Conservation (phyloP, 2,113 vertebrate genomes). For the Plecotus auritus region DNA sequence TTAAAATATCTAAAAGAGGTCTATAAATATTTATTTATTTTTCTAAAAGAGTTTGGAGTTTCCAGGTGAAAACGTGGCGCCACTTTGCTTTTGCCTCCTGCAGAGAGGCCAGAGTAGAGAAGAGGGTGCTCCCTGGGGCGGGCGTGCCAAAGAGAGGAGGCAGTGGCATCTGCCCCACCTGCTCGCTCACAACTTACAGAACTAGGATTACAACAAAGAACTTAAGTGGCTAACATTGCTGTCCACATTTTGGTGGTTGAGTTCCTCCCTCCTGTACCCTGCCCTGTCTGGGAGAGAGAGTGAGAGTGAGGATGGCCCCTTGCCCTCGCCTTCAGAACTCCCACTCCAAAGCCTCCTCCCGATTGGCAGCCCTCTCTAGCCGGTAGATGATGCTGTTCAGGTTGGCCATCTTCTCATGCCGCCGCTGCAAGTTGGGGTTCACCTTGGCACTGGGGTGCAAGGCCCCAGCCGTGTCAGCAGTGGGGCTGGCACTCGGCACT, state of each 20-base stretch:
- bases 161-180: neutral
- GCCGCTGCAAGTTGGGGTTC: conserved; percentile 91
- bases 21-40: conserved; percentile 93
- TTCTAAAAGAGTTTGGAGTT: conserved; percentile 88
- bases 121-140: neutral
- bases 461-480: conserved; percentile 59
- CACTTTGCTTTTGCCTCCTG: neutral
- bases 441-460: conserved; percentile 84
- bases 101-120: neutral
- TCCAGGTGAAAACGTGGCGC: conserved; percentile 77
- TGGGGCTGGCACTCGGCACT: conserved; percentile 80
- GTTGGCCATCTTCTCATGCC: conserved; percentile 99
- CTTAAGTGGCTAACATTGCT: neutral
- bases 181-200: neutral
- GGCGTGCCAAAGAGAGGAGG: neutral
- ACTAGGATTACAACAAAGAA: conserved; percentile 72
- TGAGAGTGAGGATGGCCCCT: rapidly evolving
- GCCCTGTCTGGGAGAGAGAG: neutral
- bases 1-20: conserved; percentile 97
- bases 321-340: conserved; percentile 86
- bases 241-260: neutral
- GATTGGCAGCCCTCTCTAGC: conserved; percentile 95
- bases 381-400: conserved; percentile 99
- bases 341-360: conserved; percentile 96
- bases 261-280: neutral